Base-by-base conservation (phyloP, 2,113 vertebrate genomes). In the Chloropsis hardwickii region DNA sequence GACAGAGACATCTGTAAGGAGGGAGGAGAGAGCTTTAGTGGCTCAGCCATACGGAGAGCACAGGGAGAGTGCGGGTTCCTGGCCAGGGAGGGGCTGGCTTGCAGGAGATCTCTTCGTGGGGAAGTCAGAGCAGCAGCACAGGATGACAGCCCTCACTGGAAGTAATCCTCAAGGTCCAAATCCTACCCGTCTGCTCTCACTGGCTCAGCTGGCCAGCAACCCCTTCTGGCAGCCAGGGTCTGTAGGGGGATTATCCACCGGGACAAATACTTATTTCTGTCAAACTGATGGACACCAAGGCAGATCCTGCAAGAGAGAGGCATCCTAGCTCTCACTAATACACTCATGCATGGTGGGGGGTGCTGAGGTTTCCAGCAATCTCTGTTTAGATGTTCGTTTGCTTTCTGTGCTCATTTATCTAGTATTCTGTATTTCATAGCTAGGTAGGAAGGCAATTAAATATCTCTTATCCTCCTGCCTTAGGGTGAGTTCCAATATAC, bases 41-140 rank as follows among this genome's bases (percentile, higher is more conserved):
- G 80, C 76, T 81, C 1, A 2, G 62, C 76, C 78, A 21, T 21
- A 29, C 0, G 1, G 58, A 72, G 40, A 56, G 76, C 91, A 56
- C 18, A n/a, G 79, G 39, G 47, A 11, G 18, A 56, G 44, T 0
- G 0, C 0, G 1, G 50, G 27, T 27, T 78, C 57, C 33, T 76
- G 62, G 62, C 62, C 53, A 60, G 33, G 39, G 85, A 58, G 27
- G 40, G 58, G 51, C 60, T 73, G 65, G 23, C 66, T 69, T 23
- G 51, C 31, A 66, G 40, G 22, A 78, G 47, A 67, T 20, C 56
- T 23, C 50, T 66, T 65, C 3, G 1, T 20, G 53, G 45, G 19
- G 19, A 45, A 69, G 51, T 69, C 88, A 67, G 50, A 84, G 71
- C 57, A 47, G 83, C 79, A 35, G 77, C 5, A 1, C 0, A 23